Base-by-base conservation (phyloP, 2,888 invertebrate genomes). In the Hydroisotoma schaefferi region DNA sequence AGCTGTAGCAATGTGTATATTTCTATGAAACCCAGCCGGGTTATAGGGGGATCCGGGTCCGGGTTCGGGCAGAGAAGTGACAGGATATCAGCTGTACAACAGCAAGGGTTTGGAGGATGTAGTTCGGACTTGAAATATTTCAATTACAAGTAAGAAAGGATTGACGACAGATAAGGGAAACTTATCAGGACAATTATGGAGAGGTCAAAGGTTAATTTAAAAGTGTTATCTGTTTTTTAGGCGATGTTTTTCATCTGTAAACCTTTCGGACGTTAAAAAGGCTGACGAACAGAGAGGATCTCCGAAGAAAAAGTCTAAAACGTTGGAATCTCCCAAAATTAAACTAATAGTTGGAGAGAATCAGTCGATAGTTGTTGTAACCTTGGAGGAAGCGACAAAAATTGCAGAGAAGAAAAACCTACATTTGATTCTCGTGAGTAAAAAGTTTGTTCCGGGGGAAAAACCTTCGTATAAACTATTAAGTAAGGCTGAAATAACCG, bases 331-430 rank as follows among this genome's bases (percentile, higher is more conserved):
- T 5, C 43, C 60, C 3, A 65, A 65, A 59, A 57, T 70, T 20
- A 18, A 67, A 27, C 28, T 68, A n/a, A 55, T 67, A 12, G n/a
- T n/a, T n/a, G 33, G 51, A 1, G 70, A 68, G 28, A 64, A 23
- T 1, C 53, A 57, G 2, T n/a, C 22, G 10, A 47, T 65, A 2
- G 38, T 57, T 8, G 22, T 56, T 5, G 57, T 65, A 5, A 67
- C 62, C 1, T 46, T 68, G 10, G 63, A 63, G 22, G 70, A 70
- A 29, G 70, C 70, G 5, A 58, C 55, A 15, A 67, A 61, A 61
- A 49, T 70, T 20, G 68, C 70, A 2, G 68, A 67, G 43, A 70
- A 63, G 44, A 61, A 57, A 15, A 25, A 44, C 5, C 8, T 68
- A 6, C 49, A 61, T 12, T 37, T 70, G 4, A 43, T 60, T 10